Evolutionary conservation across 2,113 vertebrate species (phyloP).

Genomic region (Solea solea): DNA sequence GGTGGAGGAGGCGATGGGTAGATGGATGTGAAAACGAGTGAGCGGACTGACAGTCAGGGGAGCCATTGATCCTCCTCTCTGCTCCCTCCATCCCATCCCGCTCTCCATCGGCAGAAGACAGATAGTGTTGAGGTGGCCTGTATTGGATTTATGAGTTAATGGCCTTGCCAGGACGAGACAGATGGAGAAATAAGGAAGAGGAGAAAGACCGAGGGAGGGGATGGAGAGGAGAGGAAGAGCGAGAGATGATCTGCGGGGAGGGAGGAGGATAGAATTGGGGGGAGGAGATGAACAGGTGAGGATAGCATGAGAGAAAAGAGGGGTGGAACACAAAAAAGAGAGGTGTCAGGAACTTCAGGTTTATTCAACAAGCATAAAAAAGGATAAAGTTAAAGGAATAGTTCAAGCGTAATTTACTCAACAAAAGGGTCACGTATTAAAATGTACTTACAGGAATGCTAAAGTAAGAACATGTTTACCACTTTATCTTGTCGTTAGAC

Average conservation of each 20-base stretch:
- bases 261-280: slow-evolving; percentile 11
- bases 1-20: slow-evolving; percentile 42
- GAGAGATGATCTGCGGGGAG: slow-evolving; percentile 38
- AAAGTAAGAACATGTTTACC: too few species aligned
- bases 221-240: slow-evolving; percentile 2
- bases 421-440: too few species aligned
- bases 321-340: neutral
- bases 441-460: too few species aligned
- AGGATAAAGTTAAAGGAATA: too few species aligned
- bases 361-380: neutral
- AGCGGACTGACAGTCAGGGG: slow-evolving; percentile 68
- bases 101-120: slow-evolving; percentile 75
- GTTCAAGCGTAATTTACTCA: too few species aligned
- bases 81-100: slow-evolving; percentile 54
- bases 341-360: neutral
- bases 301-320: neutral
- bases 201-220: slow-evolving; percentile 36
- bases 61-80: slow-evolving; percentile 70
- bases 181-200: slow-evolving; percentile 76
- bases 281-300: neutral
- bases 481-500: too few species aligned
- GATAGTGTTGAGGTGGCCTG: slow-evolving; percentile 79
- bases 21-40: slow-evolving; percentile 77
- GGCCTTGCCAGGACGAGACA: slow-evolving; percentile 71
- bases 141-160: slow-evolving; percentile 80